phyloP scores from a whole-genome alignment of 2,888 invertebrate species.

The Trilocha varians region DNA sequence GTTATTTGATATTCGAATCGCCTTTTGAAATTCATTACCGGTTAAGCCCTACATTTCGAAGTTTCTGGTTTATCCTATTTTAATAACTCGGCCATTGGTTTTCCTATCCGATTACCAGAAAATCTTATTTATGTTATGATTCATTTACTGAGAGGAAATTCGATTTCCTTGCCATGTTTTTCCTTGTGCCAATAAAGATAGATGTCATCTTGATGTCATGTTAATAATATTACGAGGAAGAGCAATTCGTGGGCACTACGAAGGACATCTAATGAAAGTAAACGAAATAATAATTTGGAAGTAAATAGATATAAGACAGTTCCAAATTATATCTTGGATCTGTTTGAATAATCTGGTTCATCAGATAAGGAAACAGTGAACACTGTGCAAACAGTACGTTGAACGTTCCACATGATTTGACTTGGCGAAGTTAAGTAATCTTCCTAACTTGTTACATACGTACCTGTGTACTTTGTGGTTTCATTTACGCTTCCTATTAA shows the following conservation, averaged over 20 bases:
- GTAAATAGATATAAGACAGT: background rate
- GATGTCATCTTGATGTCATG: background rate
- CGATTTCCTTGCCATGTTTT: background rate
- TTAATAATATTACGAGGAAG: background rate
- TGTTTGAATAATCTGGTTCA: background rate
- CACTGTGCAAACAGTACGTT: background rate
- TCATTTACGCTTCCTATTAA: background rate
- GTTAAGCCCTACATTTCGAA: too few relatives aligned
- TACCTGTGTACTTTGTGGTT: background rate
- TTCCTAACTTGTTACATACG: background rate
- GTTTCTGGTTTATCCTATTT: too few relatives aligned
- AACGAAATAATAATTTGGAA: background rate
- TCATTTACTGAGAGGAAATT: background rate
- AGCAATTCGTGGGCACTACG: background rate
- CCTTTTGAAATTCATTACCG: too few relatives aligned
- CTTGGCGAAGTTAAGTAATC: background rate
- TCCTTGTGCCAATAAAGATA: background rate
- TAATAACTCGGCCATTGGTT: too few relatives aligned
- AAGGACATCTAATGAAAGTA: too few relatives aligned
- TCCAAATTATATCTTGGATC: background rate
- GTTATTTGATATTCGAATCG: slow-evolving; percentile 3
- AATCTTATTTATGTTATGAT: too few relatives aligned
- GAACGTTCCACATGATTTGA: background rate
- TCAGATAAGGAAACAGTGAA: background rate
- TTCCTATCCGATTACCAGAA: too few relatives aligned